phyloP scores from a whole-genome alignment of 2,113 vertebrate species.

The Pterocles gutturalis region DNA sequence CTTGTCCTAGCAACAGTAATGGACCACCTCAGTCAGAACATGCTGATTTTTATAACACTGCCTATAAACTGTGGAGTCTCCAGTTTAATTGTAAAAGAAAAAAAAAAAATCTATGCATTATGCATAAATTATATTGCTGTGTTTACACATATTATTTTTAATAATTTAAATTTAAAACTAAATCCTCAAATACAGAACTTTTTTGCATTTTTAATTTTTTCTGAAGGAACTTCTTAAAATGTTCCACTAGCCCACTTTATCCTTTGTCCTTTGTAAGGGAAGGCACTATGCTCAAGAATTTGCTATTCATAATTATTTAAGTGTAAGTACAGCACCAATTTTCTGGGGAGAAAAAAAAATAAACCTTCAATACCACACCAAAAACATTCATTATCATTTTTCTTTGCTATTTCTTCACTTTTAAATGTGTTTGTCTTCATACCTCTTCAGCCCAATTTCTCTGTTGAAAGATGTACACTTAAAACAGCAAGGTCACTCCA shows the following conservation, averaged over 20 bases:
- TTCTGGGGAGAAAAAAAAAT: rapidly evolving
- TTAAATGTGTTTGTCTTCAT: neutral
- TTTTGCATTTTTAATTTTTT: neutral
- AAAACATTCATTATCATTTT: neutral
- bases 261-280: neutral
- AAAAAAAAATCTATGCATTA: neutral
- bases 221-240: neutral
- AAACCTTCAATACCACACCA: neutral
- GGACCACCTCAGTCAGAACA: neutral
- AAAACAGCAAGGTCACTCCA: neutral
- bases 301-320: neutral
- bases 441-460: neutral
- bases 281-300: neutral
- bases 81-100: neutral
- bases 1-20: neutral
- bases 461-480: neutral
- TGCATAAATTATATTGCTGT: neutral
- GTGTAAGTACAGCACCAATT: rapidly evolving
- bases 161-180: neutral
- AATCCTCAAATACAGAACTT: neutral
- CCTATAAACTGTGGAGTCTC: neutral
- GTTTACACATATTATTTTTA: neutral
- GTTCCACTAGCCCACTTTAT: neutral
- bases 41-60: neutral
- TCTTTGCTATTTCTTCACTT: neutral